A percentile compares a stretch with the other conserved stretches of the same genome.
phyloP scores from a whole-genome alignment of 1,140 invertebrate species.

The Drosophila bocki region DNA sequence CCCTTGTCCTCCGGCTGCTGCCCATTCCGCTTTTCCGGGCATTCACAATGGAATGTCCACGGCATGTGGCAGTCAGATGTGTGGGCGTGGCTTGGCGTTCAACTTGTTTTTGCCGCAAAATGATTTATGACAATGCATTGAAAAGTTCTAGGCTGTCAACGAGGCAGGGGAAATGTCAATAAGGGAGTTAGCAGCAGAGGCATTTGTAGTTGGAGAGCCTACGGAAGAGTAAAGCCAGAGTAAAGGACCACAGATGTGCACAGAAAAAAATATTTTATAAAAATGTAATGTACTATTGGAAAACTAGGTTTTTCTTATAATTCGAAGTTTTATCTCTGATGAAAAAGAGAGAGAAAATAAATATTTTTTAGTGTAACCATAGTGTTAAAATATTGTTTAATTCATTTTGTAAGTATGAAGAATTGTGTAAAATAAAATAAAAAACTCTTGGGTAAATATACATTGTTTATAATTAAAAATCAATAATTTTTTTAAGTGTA shows the following conservation, averaged over 20 bases:
- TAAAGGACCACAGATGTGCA: constrained; percentile 2
- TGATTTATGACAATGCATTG: constrained; percentile 79
- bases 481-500: neutral
- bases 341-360: neutral
- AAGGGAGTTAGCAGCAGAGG: constrained; percentile 26
- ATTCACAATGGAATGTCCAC: constrained; percentile 52
- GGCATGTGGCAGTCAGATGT: constrained; percentile 53
- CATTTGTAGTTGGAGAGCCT: constrained; percentile 15
- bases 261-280: neutral
- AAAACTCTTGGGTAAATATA: neutral
- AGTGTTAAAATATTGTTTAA: too few species aligned
- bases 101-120: constrained; percentile 75
- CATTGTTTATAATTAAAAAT: too few species aligned
- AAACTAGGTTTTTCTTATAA: neutral
- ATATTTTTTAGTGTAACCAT: neutral
- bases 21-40: constrained; percentile 7
- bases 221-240: neutral
- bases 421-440: too few species aligned
- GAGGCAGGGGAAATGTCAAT: constrained; percentile 46
- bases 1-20: neutral
- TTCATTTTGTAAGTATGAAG: too few species aligned
- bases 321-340: neutral
- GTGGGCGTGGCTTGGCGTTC: constrained; percentile 47
- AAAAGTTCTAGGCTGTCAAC: constrained; percentile 67
- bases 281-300: neutral